These are phyloP conservation scores for Temnothorax ravouxi DNA, from an alignment of 2,888 invertebrate species.

Conservation along the genomic window DNA sequence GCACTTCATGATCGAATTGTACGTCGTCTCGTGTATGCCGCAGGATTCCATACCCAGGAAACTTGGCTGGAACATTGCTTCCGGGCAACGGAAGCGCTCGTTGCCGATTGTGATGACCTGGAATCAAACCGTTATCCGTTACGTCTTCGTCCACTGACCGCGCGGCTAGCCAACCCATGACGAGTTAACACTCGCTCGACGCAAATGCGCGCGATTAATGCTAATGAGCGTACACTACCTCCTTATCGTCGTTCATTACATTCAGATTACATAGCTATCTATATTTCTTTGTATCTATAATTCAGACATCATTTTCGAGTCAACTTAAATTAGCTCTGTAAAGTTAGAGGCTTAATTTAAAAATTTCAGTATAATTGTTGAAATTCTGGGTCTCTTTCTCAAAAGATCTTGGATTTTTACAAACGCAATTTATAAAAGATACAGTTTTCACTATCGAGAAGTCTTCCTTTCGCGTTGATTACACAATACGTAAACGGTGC, in stretches of 20 bases:
- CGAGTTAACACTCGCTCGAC: slow-evolving; percentile 39
- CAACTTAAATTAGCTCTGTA: neutral
- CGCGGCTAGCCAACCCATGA: slow-evolving; percentile 89
- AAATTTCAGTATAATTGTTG: neutral
- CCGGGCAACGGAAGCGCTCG: slow-evolving; percentile 87
- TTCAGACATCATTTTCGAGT: neutral
- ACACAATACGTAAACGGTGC: neutral
- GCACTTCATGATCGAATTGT: slow-evolving; percentile 89
- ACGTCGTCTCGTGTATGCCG: slow-evolving; percentile 88
- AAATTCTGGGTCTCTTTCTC: neutral
- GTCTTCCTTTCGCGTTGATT: neutral
- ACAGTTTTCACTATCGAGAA: neutral
- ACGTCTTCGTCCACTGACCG: slow-evolving; percentile 54
- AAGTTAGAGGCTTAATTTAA: too few species aligned
- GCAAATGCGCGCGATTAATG: slow-evolving; percentile 38
- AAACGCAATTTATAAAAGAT: neutral
- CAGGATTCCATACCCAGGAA: slow-evolving; percentile 88
- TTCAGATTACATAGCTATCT: neutral
- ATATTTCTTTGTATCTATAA: neutral
- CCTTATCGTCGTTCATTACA: slow-evolving; percentile 14
- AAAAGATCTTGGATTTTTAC: neutral
- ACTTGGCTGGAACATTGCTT: slow-evolving; percentile 88
- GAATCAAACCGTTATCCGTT: slow-evolving; percentile 53
- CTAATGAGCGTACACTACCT: slow-evolving; percentile 15
- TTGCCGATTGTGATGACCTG: slow-evolving; percentile 87